Evolutionary conservation across 2,113 vertebrate genomes (phyloP), one percentile per base, ranked within the genome.

Genomic region (Salminus brasiliensis): DNA sequence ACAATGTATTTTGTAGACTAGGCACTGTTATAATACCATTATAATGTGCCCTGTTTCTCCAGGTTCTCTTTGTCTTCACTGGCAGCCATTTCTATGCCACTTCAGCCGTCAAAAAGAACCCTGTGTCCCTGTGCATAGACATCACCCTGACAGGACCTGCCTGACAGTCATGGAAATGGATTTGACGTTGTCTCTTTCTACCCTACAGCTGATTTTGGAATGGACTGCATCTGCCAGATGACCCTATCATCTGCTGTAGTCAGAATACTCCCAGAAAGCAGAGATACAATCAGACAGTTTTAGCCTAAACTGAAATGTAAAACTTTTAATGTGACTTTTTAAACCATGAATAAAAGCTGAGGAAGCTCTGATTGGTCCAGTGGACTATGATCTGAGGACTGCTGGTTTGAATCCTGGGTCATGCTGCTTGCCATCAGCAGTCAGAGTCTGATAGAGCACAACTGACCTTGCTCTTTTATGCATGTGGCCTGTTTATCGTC

Each of bases 91-190:
- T 49, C 21, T 34, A 29, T 65, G 57, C 2, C 15, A 30, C 47
- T 59, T 30, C 34, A 16, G 41, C 43, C 36, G 34, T 57, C 25
- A 25, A 57, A 18, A 27, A 13, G 36, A 55, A 18, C 29, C 59
- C 32, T 62, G 25, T 62, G 43, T 62, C n/a, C 53, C 18, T 41
- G n/a, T n/a, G 62, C 62, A 49, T 57, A 63, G 60, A 80, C 45
- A 73, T 80, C 62, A 73, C 59, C 8, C 30, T 80, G 71, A 36
- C 59, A 74, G 71, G 36, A 59, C 52, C 25, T 47, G 71, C 49
- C 71, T 80, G 60, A 68, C 71, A 55, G 36, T 59, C 71, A 68
- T 73, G 60, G 52, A 80, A 59, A 74, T 68, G 62, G 66, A 34
- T 62, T 25, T 74, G 71, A 68, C 71, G 72, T 45, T 25, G 29